Evolutionary conservation across 1,140 invertebrate genomes (phyloP), one percentile per base, ranked within the genome.

Genomic region (Drosophila tropicalis): DNA sequence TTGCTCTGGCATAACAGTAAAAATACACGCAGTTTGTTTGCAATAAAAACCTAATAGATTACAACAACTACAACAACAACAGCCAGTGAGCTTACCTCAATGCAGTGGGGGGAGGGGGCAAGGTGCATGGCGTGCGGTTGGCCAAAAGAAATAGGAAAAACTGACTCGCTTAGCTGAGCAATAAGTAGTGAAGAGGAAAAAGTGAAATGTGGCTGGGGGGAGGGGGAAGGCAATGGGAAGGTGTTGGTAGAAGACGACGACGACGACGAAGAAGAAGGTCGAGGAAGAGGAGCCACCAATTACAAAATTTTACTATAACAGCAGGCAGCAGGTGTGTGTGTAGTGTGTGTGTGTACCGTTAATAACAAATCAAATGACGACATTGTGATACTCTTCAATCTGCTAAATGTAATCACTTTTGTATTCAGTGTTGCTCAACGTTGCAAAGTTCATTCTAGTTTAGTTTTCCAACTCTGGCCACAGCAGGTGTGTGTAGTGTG

Each of bases 41-140:
- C 70, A 61, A 64, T 73, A 76, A 40, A 58, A 58, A 58, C 66
- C 60, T 76, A 76, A 76, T 76, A 76, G 73, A 76, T 76, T 69
- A 64, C 72, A 61, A 34, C 72, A 74, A 60, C 72, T 56, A 34
- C 72, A 74, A 60, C 62, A 67, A 41, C 40, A 25, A 29, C 13
- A 4, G 4, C 15, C 17, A 15, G 9, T 6, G 7, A 12, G 17
- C 34, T 36, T 12, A 10, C 7, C 34, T 5, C 34, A 10, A 9
- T 17, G 9, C 0, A 10, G 17, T 7, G 44, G 0, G 6, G 10
- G 17, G 17, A 10, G 44, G 1, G 44, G 5, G n/a, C 5, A 74
- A 29, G 29, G 40, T 75, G 58, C 57, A 66, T 58, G 73, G 72
- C 73, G 41, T 51, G 61, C 41, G 61, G 61, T 62, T 62, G 29